Conservation (phyloP, 1,140 invertebrate genomes). For the Limonius californicus region DNA sequence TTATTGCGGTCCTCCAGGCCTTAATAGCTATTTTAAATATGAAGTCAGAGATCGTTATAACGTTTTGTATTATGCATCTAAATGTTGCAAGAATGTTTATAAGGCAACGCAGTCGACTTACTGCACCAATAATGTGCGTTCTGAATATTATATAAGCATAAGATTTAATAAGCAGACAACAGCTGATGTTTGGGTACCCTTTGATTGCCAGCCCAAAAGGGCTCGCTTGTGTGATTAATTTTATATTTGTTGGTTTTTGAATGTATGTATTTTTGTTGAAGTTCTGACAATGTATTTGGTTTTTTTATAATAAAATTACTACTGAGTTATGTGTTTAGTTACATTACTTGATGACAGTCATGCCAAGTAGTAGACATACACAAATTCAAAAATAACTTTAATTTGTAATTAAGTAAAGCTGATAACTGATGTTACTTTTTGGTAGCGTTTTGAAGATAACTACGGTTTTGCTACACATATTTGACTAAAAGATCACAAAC, state of each 20-base stretch:
- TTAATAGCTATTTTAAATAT: neutral
- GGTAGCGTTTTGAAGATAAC: too few species aligned
- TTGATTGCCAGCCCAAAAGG: neutral
- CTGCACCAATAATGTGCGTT: neutral
- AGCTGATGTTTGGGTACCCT: neutral
- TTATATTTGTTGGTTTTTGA: too few species aligned
- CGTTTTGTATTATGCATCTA: neutral
- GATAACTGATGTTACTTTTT: too few species aligned
- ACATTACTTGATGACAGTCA: too few species aligned
- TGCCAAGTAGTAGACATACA: too few species aligned
- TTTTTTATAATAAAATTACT: too few species aligned
- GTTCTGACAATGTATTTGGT: neutral
- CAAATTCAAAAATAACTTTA: too few species aligned
- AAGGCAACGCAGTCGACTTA: neutral
- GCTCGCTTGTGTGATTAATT: too few species aligned
- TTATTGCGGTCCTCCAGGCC: neutral
- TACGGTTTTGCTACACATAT: too few species aligned
- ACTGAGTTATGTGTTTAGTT: too few species aligned
- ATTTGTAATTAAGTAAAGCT: too few species aligned
- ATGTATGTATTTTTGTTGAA: neutral
- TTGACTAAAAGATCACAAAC: too few species aligned
- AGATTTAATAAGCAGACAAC: neutral
- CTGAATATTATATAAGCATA: neutral
- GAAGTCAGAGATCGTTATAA: neutral
- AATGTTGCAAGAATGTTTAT: neutral